Percentiles rank a stretch among this genome's conserved stretches.
Conservation (phyloP, 2,888 invertebrate genomes). For the Agrotis segetum region DNA sequence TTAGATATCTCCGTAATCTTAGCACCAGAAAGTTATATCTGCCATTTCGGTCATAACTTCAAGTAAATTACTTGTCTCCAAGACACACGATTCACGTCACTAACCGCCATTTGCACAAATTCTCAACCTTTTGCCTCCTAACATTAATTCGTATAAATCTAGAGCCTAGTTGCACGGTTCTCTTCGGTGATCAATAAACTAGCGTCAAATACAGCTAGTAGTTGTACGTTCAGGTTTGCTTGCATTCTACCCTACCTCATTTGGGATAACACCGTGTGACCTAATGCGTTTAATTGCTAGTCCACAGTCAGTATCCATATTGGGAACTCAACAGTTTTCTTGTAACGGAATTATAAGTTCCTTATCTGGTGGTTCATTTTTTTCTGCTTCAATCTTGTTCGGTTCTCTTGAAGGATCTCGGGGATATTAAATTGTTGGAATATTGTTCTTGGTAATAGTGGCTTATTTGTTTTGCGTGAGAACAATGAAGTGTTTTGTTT, state of each 20-base stretch:
- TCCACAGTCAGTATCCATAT: slow-evolving; percentile 57
- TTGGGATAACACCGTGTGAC: slow-evolving; percentile 59
- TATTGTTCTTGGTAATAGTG: slow-evolving; percentile 31
- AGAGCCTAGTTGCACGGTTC: slow-evolving; percentile 47
- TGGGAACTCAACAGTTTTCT: slow-evolving; percentile 52
- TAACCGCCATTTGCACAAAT: slow-evolving; percentile 32
- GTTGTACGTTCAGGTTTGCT: slow-evolving; percentile 23
- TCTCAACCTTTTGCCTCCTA: slow-evolving; percentile 38
- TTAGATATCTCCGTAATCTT: not conserved
- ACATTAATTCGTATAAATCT: slow-evolving; percentile 43
- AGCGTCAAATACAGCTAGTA: slow-evolving; percentile 22
- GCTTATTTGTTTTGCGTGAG: slow-evolving; percentile 7
- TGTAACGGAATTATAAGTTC: slow-evolving; percentile 60
- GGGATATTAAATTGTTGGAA: slow-evolving; percentile 33
- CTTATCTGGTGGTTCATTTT: slow-evolving; percentile 47
- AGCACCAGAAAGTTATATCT: slow-evolving; percentile 18
- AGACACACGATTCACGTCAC: slow-evolving; percentile 29
- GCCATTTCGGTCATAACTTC: slow-evolving; percentile 5
- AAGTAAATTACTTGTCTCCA: slow-evolving; percentile 12
- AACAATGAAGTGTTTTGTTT: not conserved
- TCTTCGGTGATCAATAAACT: slow-evolving; percentile 44
- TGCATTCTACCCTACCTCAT: slow-evolving; percentile 48
- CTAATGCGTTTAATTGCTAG: slow-evolving; percentile 62
- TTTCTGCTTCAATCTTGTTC: slow-evolving; percentile 26
- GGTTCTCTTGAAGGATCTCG: slow-evolving; percentile 7